Conservation (phyloP, 2,113 vertebrate species). For the Psophia crepitans region DNA sequence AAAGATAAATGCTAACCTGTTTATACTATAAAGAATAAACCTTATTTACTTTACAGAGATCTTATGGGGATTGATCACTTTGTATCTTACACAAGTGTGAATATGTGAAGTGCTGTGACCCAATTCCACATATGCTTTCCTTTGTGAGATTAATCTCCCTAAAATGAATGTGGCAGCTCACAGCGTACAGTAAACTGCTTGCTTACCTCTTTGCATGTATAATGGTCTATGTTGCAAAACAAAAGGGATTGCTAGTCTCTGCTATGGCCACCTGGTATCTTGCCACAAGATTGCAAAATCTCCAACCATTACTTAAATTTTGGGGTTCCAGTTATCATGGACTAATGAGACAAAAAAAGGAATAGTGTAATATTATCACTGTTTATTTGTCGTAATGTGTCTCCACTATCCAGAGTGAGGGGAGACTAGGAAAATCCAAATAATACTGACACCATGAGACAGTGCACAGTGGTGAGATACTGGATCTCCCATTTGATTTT, state of each 20-base stretch:
- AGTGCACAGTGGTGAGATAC: not conserved
- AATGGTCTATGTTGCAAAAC: not conserved
- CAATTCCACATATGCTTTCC: conserved; percentile 3
- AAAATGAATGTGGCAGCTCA: conserved; percentile 18
- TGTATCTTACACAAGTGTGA: not conserved
- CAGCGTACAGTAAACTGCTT: not conserved
- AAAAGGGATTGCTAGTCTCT: not conserved
- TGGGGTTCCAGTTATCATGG: not conserved
- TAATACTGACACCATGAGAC: not conserved
- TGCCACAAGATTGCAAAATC: not conserved
- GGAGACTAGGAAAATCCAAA: not conserved
- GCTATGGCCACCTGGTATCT: not conserved
- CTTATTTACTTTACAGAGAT: not conserved
- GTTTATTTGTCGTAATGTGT: not conserved
- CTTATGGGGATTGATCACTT: not conserved
- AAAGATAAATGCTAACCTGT: not conserved
- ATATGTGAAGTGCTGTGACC: not conserved
- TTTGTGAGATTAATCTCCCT: not conserved
- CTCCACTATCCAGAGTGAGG: not conserved
- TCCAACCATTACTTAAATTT: not conserved
- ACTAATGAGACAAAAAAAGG: not conserved
- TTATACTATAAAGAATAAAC: conserved; percentile 22
- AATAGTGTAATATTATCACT: not conserved
- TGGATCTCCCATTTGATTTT: not conserved
- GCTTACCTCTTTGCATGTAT: not conserved